Percentiles rank a stretch among this genome's conserved stretches.
Conservation (phyloP, 2,888 invertebrate species). For the Luperina testacea region DNA sequence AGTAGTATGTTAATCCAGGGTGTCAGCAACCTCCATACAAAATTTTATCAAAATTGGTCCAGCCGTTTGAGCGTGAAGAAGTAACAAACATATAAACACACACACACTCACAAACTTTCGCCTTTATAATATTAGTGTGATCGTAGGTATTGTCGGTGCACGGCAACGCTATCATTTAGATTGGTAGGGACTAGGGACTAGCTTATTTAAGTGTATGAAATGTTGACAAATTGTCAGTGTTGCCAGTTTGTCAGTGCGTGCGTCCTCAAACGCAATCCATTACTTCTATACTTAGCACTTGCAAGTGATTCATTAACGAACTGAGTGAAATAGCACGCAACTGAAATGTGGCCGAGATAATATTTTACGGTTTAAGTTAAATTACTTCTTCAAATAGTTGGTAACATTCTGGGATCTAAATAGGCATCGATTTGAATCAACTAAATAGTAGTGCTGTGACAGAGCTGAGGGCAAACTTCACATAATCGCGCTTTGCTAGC, state of each 20-base stretch:
- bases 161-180: background rate
- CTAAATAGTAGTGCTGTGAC: background rate
- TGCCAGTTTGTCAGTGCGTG: constrained; percentile 23
- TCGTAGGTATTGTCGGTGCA: background rate
- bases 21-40: too few relatives aligned
- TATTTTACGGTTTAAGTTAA: constrained; percentile 40
- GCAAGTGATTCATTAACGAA: constrained; percentile 49
- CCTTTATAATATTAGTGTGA: too few relatives aligned
- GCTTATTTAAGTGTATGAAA: background rate
- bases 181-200: background rate
- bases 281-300: constrained; percentile 51
- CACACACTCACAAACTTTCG: too few relatives aligned
- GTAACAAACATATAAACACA: too few relatives aligned
- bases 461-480: background rate
- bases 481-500: too few relatives aligned
- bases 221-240: constrained; percentile 28
- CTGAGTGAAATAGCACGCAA: constrained; percentile 38
- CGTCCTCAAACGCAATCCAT: constrained; percentile 34
- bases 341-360: constrained; percentile 26
- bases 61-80: too few relatives aligned
- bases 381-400: constrained; percentile 32
- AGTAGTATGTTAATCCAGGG: too few relatives aligned
- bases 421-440: background rate
- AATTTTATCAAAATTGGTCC: too few relatives aligned
- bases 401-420: background rate